A percentile compares a stretch with the other conserved stretches of the same genome.
Evolutionary conservation across 2,113 vertebrate species (phyloP).

Genomic region (Rissa tridactyla): DNA sequence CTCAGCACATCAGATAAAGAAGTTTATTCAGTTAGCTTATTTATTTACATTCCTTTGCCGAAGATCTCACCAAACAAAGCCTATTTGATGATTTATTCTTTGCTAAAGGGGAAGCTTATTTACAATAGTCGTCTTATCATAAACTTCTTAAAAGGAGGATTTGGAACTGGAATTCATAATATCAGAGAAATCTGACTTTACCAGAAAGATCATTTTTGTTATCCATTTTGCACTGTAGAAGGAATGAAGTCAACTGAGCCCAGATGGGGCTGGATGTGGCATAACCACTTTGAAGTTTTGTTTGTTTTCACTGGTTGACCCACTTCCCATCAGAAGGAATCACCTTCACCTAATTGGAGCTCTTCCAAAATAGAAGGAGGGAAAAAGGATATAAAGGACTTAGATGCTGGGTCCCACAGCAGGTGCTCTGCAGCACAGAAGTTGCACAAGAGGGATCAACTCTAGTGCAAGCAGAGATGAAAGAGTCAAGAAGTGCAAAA

Average conservation of each 20-base stretch:
- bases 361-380: neutral
- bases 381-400: neutral
- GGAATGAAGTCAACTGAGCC: neutral
- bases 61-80: conserved; percentile 47
- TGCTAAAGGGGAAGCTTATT: conserved; percentile 52
- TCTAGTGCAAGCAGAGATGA: neutral
- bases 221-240: neutral
- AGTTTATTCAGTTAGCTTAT: conserved; percentile 47
- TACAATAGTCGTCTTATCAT: conserved; percentile 40
- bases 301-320: conserved; percentile 8
- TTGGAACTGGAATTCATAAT: conserved; percentile 49
- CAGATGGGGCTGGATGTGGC: neutral
- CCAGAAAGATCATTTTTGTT: conserved; percentile 23
- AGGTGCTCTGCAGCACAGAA: neutral
- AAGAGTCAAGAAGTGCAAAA: neutral
- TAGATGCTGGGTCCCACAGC: neutral
- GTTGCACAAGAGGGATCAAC: neutral
- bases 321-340: neutral
- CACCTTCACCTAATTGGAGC: conserved; percentile 24
- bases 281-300: conserved; percentile 17
- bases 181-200: conserved; percentile 28
- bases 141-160: conserved; percentile 33
- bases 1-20: conserved; percentile 24
- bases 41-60: conserved; percentile 58
- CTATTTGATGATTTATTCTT: conserved; percentile 43